Conservation (phyloP, 2,113 vertebrate genomes). For the Alces alces region DNA sequence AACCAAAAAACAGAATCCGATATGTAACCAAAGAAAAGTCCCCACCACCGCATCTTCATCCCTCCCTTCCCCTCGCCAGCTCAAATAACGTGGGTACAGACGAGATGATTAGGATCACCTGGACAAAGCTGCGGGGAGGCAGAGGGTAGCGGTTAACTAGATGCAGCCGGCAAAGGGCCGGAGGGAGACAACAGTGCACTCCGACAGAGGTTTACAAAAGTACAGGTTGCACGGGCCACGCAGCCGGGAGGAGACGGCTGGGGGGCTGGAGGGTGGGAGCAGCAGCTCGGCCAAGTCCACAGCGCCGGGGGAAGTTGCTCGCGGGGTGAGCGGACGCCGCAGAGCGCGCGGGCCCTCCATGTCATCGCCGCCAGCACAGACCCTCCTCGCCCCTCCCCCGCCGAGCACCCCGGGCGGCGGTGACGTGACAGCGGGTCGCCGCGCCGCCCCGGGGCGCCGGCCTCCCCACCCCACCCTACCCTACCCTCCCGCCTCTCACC, state of each 20-base stretch:
- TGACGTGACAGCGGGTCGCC: conserved; percentile 52
- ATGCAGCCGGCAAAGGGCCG: background rate
- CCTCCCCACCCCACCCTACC: background rate
- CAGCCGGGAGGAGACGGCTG: accelerated
- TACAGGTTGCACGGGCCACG: background rate
- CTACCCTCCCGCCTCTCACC: conserved; percentile 64
- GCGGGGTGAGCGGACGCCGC: background rate
- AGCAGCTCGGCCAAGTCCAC: background rate
- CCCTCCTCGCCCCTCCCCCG: conserved; percentile 41
- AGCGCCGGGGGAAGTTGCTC: conserved; percentile 16
- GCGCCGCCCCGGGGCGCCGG: background rate
- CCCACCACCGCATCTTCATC: background rate
- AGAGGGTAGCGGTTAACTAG: background rate
- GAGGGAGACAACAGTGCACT: background rate
- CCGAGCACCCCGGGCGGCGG: conserved; percentile 23
- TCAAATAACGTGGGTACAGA: background rate
- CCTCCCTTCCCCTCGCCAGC: background rate
- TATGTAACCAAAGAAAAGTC: conserved; percentile 42
- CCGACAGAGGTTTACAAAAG: background rate
- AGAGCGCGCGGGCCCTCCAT: background rate
- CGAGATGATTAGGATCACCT: background rate
- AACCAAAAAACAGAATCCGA: background rate
- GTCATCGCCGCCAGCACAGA: background rate
- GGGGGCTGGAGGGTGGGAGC: background rate
- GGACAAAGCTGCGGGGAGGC: conserved; percentile 50